phyloP scores from a whole-genome alignment of 2,797 vertebrate species.

The Schizothorax lantsangensis region DNA sequence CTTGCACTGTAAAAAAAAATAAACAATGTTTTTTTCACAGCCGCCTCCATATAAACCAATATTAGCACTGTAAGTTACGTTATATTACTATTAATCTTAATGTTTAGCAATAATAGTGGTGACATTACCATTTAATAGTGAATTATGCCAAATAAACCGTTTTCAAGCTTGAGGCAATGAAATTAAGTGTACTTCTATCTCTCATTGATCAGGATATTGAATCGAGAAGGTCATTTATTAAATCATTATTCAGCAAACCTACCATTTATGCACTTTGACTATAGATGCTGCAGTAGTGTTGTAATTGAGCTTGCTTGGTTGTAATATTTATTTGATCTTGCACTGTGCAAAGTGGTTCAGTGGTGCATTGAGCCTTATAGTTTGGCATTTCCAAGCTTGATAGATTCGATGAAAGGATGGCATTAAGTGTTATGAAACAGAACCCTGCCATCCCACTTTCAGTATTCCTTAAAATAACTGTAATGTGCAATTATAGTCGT shows the following conservation, averaged over 20 bases:
- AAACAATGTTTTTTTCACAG: too few relatives aligned
- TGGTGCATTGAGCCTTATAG: conserved; percentile 43
- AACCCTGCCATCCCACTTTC: conserved; percentile 23
- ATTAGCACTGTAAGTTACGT: too few relatives aligned
- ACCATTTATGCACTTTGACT: conserved; percentile 20
- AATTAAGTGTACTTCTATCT: conserved; percentile 40
- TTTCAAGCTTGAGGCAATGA: conserved; percentile 38
- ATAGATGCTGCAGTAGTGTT: neutral
- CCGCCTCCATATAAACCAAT: too few relatives aligned
- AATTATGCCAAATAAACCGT: conserved; percentile 19
- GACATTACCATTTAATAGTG: conserved; percentile 32
- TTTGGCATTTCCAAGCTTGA: conserved; percentile 54
- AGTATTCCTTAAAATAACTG: conserved; percentile 12
- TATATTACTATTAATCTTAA: conserved; percentile 1
- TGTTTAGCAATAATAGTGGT: neutral
- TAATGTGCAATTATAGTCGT: conserved; percentile 27
- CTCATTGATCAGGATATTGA: conserved; percentile 52
- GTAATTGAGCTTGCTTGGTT: conserved; percentile 12
- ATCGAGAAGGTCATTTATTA: conserved; percentile 37
- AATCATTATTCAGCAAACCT: conserved; percentile 35
- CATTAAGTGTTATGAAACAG: conserved; percentile 41
- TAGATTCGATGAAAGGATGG: conserved; percentile 41
- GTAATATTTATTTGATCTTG: neutral
- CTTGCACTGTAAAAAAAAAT: too few relatives aligned
- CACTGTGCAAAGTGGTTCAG: conserved; percentile 37